These are phyloP conservation scores for Hypomecis atomaria DNA, from an alignment of 2,888 invertebrate genomes.

Conservation along the genomic window DNA sequence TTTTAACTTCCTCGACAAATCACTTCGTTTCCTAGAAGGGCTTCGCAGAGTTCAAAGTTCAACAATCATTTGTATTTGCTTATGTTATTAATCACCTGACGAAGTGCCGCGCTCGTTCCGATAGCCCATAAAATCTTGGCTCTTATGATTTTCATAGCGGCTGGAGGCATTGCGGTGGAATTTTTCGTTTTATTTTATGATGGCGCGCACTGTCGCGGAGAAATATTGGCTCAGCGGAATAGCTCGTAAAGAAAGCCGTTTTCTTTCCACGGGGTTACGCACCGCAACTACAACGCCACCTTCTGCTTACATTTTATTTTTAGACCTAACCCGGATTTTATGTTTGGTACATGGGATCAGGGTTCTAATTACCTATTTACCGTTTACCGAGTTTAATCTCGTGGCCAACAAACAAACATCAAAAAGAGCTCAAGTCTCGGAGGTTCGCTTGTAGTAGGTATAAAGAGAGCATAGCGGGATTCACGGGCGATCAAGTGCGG, in stretches of 20 bases:
- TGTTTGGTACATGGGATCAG: slow-evolving; percentile 43
- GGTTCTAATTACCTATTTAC: slow-evolving; percentile 28
- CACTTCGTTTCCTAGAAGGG: slow-evolving; percentile 9
- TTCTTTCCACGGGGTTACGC: slow-evolving; percentile 79
- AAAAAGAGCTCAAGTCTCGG: slow-evolving; percentile 1
- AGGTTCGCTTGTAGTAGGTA: slow-evolving; percentile 37
- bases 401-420: slow-evolving; percentile 5
- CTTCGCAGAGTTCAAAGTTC: not conserved
- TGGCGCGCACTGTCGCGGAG: slow-evolving; percentile 83
- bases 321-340: slow-evolving; percentile 59
- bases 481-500: slow-evolving; percentile 39
- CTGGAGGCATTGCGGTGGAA: slow-evolving; percentile 77
- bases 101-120: slow-evolving; percentile 64
- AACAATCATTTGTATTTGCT: slow-evolving; percentile 47
- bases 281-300: slow-evolving; percentile 71
- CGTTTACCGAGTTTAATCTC: not conserved
- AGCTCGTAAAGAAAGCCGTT: slow-evolving; percentile 84
- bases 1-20: slow-evolving; percentile 22
- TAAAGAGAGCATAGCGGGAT: slow-evolving; percentile 41
- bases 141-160: slow-evolving; percentile 82
- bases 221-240: slow-evolving; percentile 84
- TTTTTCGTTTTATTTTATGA: slow-evolving; percentile 85
- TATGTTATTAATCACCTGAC: slow-evolving; percentile 75
- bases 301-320: slow-evolving; percentile 70
- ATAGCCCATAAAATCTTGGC: slow-evolving; percentile 78